Base-by-base conservation (phyloP, 2,888 invertebrate species). In the Hypsopygia costalis region DNA sequence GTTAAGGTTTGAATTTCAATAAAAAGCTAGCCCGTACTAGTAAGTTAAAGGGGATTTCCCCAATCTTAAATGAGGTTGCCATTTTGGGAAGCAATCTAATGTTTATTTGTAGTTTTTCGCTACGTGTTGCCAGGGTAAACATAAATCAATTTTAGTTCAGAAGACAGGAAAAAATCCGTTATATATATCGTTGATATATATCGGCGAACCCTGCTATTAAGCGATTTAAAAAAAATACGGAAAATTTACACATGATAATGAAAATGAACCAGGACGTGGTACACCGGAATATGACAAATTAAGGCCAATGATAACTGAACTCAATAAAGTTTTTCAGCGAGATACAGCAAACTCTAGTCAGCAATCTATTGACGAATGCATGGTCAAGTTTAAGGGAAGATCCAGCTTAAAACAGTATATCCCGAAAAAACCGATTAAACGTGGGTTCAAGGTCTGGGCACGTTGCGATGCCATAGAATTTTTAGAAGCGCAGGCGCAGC, bases 371-470 rank as follows among this genome's bases (percentile, higher is more conserved):
- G 57, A 59, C 9, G 58, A 59, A 25, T 46, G 58, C 10, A 63
- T 61, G 60, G 51, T 62, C 5, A 61, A 59, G 34, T 63, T 62
- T 46, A 63, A 59, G 41, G 62, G 63, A 0, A 40, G 52, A 1
- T 36, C 46, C 21, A 28, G 40, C 1, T 32, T 58, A 35, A 60
- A 58, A 12, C 54, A 60, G 39, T 63, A 63, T 30, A 58, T 52
- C 52, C 55, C 57, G 0, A 55, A 51, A 36, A 57, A 60, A 34
- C 40, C 36, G 12, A 36, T 36, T 8, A 36, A 35, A 35, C 1
- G 34, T 6, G 25, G 34, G 6, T 34, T 11, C 7, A 34, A 34
- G 10, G 34, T 34, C 10, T 34, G 34, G 25, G 21, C 22, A 21
- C 33, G 34, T 6, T 34, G 34, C 11, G 25, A 34, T 11, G 31